phyloP scores from a whole-genome alignment of 2,113 vertebrate species.

The Mesoclemmys tuberculata region DNA sequence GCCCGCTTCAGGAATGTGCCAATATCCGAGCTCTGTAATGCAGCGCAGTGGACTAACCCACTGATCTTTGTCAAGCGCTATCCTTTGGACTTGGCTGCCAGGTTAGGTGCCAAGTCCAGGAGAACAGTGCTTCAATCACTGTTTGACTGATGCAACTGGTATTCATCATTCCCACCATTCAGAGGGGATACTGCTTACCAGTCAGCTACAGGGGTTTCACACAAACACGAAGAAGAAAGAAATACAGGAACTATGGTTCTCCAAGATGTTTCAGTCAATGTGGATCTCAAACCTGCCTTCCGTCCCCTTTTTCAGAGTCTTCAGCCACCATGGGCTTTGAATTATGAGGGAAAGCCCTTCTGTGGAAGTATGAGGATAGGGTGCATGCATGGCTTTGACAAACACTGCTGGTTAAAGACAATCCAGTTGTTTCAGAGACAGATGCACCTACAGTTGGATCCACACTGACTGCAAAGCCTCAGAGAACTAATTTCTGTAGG shows the following conservation, averaged over 20 bases:
- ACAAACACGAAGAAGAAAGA: background rate
- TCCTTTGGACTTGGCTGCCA: background rate
- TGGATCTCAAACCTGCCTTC: background rate
- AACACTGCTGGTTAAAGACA: background rate
- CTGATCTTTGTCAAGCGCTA: background rate
- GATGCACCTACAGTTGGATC: background rate
- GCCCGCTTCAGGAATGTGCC: background rate
- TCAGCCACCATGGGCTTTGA: too few species aligned
- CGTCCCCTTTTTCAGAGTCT: too few species aligned
- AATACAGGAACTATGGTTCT: too few species aligned
- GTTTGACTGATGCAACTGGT: background rate
- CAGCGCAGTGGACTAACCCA: background rate
- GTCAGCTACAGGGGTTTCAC: background rate
- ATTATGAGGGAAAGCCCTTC: too few species aligned
- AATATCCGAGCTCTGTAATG: background rate
- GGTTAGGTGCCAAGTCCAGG: background rate
- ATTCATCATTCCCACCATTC: background rate
- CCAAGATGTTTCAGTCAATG: background rate
- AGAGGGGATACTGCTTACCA: background rate
- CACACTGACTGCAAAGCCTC: background rate
- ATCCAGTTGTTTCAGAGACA: rapidly evolving
- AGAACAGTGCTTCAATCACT: background rate
- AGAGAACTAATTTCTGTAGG: background rate
- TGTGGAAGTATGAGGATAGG: too few species aligned
- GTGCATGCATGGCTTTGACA: background rate